Base-by-base conservation (phyloP, 1,140 invertebrate genomes). In the Bombus difficillimus region DNA sequence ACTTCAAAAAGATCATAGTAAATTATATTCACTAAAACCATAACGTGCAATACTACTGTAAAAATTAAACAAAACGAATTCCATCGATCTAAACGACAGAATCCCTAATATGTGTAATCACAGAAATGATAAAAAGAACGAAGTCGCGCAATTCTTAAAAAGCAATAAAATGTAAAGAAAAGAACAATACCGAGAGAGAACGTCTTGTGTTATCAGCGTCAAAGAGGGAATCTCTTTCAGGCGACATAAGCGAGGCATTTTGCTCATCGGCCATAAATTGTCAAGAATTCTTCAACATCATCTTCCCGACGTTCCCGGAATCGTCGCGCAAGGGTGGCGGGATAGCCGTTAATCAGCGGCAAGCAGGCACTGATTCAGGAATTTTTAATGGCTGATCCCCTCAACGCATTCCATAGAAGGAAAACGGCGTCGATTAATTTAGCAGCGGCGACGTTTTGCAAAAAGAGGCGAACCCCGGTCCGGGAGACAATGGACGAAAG, bases 381-480 rank as follows among this genome's bases (percentile, higher is more conserved):
- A 90, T 90, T 90, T 90, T 90, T 90, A 91, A 91, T 91, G 89
- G 90, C 81, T 88, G 90, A 91, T 90, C 84, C 78, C 62, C 57
- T 39, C 8, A 37, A 4, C 53, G 71, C 59, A 10, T 74, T 81
- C 77, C 59, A 47, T 32, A 41, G 86, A 81, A 39, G 87, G 83
- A 88, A 76, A 88, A 41, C 75, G 88, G 79, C 90, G 88, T 89
- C 90, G 90, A 91, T 91, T 91, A 91, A 91, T 91, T 91, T 91
- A 81, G 85, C 82, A 59, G 39, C 39, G 76, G 78, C 72, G 90
- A 86, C 90, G 73, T 90, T 90, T 90, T 71, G 88, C 81, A 75
- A 91, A 89, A 88, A 89, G 34, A 34, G 32, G 68, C 66, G 47
- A 47, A 73, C 81, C 47, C 86, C 43, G 53, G 37, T 62, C 25